phyloP scores from a whole-genome alignment of 2,888 invertebrate genomes.

The Caradrina clavipalpis region DNA sequence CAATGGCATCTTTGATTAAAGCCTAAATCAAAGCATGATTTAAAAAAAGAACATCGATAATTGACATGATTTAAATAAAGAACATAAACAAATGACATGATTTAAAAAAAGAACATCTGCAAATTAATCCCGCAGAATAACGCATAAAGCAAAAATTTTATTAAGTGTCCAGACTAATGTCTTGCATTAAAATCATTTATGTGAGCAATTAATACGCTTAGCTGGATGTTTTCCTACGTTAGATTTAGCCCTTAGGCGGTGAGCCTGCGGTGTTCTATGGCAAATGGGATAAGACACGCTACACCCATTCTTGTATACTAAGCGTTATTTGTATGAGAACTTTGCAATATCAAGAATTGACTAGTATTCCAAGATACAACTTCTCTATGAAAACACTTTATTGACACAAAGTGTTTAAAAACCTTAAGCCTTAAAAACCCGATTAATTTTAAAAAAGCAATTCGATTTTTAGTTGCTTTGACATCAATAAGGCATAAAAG shows the following conservation, averaged over 20 bases:
- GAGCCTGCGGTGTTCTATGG: slow-evolving; percentile 66
- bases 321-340: slow-evolving; percentile 73
- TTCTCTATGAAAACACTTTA: no score
- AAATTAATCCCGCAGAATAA: slow-evolving; percentile 33
- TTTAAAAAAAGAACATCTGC: slow-evolving; percentile 2
- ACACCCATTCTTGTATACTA: slow-evolving; percentile 64
- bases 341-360: slow-evolving; percentile 38
- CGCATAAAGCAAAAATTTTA: slow-evolving; percentile 59
- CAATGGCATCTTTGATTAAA: neutral
- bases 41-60: no score
- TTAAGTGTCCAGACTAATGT: slow-evolving; percentile 72
- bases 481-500: no score
- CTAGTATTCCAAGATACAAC: no score
- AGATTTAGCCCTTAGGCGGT: slow-evolving; percentile 71
- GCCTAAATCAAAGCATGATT: neutral
- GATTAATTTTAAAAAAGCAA: no score
- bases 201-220: slow-evolving; percentile 82
- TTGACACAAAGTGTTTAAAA: no score
- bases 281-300: slow-evolving; percentile 82
- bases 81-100: no score
- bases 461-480: no score
- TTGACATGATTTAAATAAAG: no score
- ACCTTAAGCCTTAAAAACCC: no score
- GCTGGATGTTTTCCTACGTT: slow-evolving; percentile 70
- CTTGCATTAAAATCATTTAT: slow-evolving; percentile 83